Base-by-base conservation (phyloP, 1,140 invertebrate genomes). In the Agraylea sexmaculata region DNA sequence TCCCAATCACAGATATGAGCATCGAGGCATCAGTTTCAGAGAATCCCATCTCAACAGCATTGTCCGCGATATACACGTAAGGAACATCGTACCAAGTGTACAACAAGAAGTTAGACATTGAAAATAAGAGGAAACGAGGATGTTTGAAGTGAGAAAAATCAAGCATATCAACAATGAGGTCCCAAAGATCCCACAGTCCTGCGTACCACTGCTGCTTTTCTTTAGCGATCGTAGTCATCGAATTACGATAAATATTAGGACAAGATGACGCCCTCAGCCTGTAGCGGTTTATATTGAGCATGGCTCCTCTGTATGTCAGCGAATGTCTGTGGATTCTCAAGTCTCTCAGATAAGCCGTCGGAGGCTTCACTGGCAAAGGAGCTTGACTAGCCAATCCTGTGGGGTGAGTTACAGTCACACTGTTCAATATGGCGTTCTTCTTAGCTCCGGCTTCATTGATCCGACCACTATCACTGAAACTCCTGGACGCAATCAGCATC, bases 71-170 rank as follows among this genome's bases (percentile, higher is more conserved):
- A 62, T 87, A 90, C 40, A 90, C 80, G 55, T 90, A 89, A 17
- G 84, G 83, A 21, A 88, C 83, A 59, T 89, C 84, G 59, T 88
- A 87, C 81, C 84, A 90, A 31, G 80, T 80, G 64, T 89, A 87
- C 29, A 90, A 66, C 2, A 89, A 66, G 55, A 88, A 87, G 61
- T 89, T 90, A 28, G 83, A 87, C 10, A 89, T 57, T 8, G 83
- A 75, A 61, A 88, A 87, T 20, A 87, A 59, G n/a, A 83, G 59
- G 59, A 84, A 88, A 29, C 72, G 71, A 1, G 76, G 65, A 55
- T 84, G 81, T 22, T 66, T 59, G 54, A 87, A 86, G 57, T 84
- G 78, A 0, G 81, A 82, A 49, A 86, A 76, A 55, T 87, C 83
- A 21, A 87, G 62, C 63, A 88, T 83, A 46, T 85, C 82, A 12